phyloP scores from a whole-genome alignment of 2,888 invertebrate species.

The Rhodophaea formosa region DNA sequence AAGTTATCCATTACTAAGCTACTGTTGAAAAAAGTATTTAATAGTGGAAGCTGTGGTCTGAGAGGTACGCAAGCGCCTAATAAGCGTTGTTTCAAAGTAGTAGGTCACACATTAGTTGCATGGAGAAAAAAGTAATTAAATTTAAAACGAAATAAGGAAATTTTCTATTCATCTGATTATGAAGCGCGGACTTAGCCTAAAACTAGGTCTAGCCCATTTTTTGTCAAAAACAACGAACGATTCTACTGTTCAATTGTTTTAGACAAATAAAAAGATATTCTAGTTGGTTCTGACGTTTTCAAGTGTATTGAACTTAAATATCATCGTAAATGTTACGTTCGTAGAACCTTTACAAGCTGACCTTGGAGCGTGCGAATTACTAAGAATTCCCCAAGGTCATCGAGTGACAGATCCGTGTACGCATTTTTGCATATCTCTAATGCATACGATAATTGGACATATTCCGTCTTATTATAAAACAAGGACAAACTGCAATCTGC shows the following conservation, averaged over 20 bases:
- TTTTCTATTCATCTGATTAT: background rate
- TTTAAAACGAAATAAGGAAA: conserved; percentile 11
- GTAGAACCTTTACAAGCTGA: background rate
- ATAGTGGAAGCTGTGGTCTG: background rate
- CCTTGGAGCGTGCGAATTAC: conserved; percentile 22
- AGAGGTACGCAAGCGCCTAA: conserved; percentile 49
- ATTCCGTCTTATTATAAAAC: too few species aligned
- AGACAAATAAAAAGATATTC: too few species aligned
- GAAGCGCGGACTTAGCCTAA: background rate
- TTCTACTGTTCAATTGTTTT: too few species aligned
- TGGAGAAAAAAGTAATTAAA: conserved; percentile 1
- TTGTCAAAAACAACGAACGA: too few species aligned
- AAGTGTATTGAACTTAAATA: background rate
- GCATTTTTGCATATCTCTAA: background rate
- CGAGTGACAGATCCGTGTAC: conserved; percentile 1
- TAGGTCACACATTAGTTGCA: conserved; percentile 30
- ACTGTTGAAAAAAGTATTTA: conserved; percentile 4
- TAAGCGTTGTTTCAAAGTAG: conserved; percentile 35
- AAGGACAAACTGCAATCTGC: too few species aligned
- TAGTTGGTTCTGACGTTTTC: background rate
- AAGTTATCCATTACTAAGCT: background rate
- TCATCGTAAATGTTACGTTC: conserved; percentile 20
- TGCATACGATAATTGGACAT: background rate
- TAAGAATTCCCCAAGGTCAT: conserved; percentile 10
- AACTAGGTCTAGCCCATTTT: too few species aligned